Evolutionary conservation across 92 coral and sea anemone species (phyloP), one percentile per base, ranked within the genome.

Genomic region (Paramuricea clavata): DNA sequence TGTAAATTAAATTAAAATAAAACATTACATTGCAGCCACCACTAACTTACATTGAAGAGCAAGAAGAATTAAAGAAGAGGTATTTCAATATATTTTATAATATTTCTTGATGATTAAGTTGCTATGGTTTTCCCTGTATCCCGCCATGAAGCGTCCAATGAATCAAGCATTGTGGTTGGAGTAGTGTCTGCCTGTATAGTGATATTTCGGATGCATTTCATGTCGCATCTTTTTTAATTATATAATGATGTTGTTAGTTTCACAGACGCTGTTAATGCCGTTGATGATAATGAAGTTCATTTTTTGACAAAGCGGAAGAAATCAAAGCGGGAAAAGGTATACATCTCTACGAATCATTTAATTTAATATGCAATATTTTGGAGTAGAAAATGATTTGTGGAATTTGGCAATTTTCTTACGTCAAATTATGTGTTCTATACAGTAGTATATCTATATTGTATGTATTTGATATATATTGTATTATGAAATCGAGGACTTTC

Each of bases 21-120:
- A 3, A 3, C 72, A 1, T 86, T 43, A 69, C 62, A 12, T 72
- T 75, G 13, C 69, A 93, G 94, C 85, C 89, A 10, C 44, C 88
- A 16, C 84, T 92, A 56, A 91, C 98, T 2, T 95, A 90, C 69
- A 86, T 75, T 59, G 97, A 95, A 73, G 98, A 95, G 54, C 98
- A 95, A 69, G 92, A 91, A 77, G 86, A 88, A 25, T 85, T 95
- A 25, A 94, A 94, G 69, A 94, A 95, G 34, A 94, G 98, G 98
- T 92, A 77, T 32, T 23, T n/a, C 39, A 57, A 57, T 49, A 42
- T 8, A 31, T 27, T 19, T 15, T 12, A 34, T 70, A 10, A 17
- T n/a, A n/a, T n/a, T n/a, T n/a, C n/a, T n/a, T n/a, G n/a, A n/a
- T n/a, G n/a, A n/a, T n/a, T n/a, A n/a, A n/a, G n/a, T n/a, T n/a